A percentile compares a stretch with the other conserved stretches of the same genome.
phyloP scores from a whole-genome alignment of 2,888 invertebrate genomes.

The Zelleria hepariella region DNA sequence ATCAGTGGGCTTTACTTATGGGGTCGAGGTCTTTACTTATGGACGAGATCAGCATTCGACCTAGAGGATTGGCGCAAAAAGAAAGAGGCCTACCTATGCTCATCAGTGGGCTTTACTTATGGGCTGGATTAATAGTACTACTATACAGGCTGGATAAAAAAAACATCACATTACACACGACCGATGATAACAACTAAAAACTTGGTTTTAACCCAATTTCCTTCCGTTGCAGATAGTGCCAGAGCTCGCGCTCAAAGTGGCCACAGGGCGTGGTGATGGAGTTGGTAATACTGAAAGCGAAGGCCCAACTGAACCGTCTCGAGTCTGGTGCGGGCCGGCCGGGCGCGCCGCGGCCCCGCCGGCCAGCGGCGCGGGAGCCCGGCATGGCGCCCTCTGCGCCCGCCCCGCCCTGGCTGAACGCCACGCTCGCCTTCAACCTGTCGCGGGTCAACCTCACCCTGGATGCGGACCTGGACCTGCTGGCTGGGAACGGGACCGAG shows the following conservation, averaged over 20 bases:
- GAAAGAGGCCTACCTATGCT: too few species aligned
- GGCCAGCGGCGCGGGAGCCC: slow-evolving; percentile 36
- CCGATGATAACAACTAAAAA: too few species aligned
- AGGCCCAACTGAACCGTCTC: slow-evolving; percentile 74
- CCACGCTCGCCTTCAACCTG: slow-evolving; percentile 68
- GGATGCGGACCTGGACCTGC: slow-evolving; percentile 64
- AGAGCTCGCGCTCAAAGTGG: slow-evolving; percentile 36
- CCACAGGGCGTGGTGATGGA: slow-evolving; percentile 67
- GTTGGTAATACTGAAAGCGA: slow-evolving; percentile 74
- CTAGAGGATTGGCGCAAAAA: too few species aligned
- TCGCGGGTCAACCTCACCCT: slow-evolving; percentile 67
- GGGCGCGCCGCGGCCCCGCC: slow-evolving; percentile 30
- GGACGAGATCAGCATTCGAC: too few species aligned
- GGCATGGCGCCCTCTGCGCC: slow-evolving; percentile 60
- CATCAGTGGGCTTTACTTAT: too few species aligned
- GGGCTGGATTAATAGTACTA: too few species aligned
- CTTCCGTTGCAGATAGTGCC: slow-evolving; percentile 32
- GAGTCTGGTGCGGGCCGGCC: slow-evolving; percentile 46
- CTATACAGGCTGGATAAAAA: too few species aligned
- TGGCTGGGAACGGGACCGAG: slow-evolving; percentile 51
- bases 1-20: too few species aligned
- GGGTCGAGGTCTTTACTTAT: too few species aligned
- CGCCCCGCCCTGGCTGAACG: slow-evolving; percentile 61
- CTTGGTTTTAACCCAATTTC: background rate
- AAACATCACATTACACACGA: too few species aligned